phyloP scores from a whole-genome alignment of 2,888 invertebrate species.

The Eulithis prunata region DNA sequence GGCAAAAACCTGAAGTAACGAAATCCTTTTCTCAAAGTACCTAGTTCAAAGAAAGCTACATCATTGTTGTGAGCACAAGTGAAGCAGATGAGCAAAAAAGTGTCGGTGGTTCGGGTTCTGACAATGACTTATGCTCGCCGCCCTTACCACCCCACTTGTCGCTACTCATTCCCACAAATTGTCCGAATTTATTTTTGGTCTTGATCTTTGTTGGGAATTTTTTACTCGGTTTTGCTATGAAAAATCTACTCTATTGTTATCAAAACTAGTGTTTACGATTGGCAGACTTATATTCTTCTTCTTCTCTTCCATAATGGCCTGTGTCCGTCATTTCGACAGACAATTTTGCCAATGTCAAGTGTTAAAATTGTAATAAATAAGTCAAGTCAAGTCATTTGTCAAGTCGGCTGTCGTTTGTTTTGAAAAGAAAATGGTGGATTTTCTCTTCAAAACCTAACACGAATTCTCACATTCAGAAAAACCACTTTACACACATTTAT shows the following conservation, averaged over 20 bases:
- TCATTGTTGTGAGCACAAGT: constrained; percentile 63
- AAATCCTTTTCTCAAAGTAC: constrained; percentile 10
- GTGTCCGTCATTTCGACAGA: too few species aligned
- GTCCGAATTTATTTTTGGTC: constrained; percentile 55
- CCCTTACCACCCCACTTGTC: constrained; percentile 70
- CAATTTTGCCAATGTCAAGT: too few species aligned
- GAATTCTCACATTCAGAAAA: too few species aligned
- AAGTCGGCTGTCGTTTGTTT: too few species aligned
- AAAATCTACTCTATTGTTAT: neutral
- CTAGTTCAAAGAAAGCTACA: constrained; percentile 34
- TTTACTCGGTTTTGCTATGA: neutral
- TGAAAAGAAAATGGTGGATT: too few species aligned
- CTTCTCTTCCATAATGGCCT: too few species aligned
- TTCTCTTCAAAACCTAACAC: too few species aligned
- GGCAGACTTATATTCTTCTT: too few species aligned
- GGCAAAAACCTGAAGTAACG: neutral
- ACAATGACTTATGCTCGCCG: constrained; percentile 79
- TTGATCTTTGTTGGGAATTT: constrained; percentile 38
- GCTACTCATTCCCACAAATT: constrained; percentile 68
- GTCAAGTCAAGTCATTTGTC: too few species aligned
- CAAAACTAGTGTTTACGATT: too few species aligned
- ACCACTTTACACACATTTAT: too few species aligned
- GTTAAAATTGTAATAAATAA: too few species aligned
- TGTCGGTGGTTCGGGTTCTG: constrained; percentile 63
- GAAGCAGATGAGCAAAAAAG: constrained; percentile 68